Evolutionary conservation across 1,140 invertebrate genomes (phyloP).

Genomic region (Agrilus planipennis): DNA sequence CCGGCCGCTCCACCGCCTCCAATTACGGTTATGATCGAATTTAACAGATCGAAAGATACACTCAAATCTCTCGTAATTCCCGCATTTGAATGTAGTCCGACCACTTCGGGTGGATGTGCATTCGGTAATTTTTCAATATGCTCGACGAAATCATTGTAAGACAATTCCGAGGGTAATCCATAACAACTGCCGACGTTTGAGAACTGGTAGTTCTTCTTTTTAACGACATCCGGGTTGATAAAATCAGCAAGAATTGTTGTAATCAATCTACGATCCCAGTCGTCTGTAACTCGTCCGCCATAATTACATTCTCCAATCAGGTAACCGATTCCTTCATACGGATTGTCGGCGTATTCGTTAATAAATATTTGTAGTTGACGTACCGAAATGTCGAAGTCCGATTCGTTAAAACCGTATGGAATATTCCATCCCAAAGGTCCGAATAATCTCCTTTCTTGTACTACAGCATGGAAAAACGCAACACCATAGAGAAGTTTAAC

Average conservation of each 20-base stretch:
- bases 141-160: conserved; percentile 56
- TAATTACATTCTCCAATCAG: conserved; percentile 93
- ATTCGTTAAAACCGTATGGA: conserved; percentile 89
- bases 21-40: conserved; percentile 47
- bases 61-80: conserved; percentile 76
- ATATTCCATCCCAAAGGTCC: conserved; percentile 93
- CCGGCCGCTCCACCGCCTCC: conserved; percentile 40
- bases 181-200: conserved; percentile 43
- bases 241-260: conserved; percentile 72
- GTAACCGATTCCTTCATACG: conserved; percentile 80
- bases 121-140: conserved; percentile 57
- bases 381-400: conserved; percentile 83
- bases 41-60: conserved; percentile 47
- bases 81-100: conserved; percentile 81
- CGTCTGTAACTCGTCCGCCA: conserved; percentile 87
- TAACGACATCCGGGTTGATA: conserved; percentile 57
- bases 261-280: conserved; percentile 78
- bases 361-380: conserved; percentile 68
- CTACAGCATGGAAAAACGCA: conserved; percentile 88
- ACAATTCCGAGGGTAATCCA: conserved; percentile 49
- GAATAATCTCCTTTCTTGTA: conserved; percentile 85
- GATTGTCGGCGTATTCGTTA: conserved; percentile 60
- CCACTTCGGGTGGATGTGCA: conserved; percentile 61
- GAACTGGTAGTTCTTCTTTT: conserved; percentile 46
- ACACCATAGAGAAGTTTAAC: conserved; percentile 76